These are phyloP conservation scores for human (Homo sapiens) DNA, from an alignment of 2,113 vertebrate species.

Conservation along the genomic window GRCh38 chr14:28229001-28229500, in stretches of 20 bases:
- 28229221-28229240: neutral
- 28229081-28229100: slow-evolving; percentile 53
- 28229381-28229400: neutral
- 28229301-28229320: neutral
- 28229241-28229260: neutral
- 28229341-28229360: neutral
- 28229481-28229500: neutral
- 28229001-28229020: slow-evolving; percentile 72
- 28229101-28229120: slow-evolving; percentile 47
- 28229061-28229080: slow-evolving; percentile 40
- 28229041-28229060: slow-evolving; percentile 62
- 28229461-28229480: neutral
- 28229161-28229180: neutral
- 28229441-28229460: neutral
- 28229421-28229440: neutral
- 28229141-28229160: slow-evolving; percentile 38
- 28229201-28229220: slow-evolving; percentile 51
- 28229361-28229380: neutral
- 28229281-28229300: neutral
- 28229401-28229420: neutral
- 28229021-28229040: slow-evolving; percentile 69
- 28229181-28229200: slow-evolving; percentile 16
- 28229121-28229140: slow-evolving; percentile 18
- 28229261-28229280: neutral
- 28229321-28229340: neutral